Percentiles rank a stretch among this genome's conserved stretches.
Conservation (phyloP, 2,888 invertebrate genomes). For the Quadriops clusia region DNA sequence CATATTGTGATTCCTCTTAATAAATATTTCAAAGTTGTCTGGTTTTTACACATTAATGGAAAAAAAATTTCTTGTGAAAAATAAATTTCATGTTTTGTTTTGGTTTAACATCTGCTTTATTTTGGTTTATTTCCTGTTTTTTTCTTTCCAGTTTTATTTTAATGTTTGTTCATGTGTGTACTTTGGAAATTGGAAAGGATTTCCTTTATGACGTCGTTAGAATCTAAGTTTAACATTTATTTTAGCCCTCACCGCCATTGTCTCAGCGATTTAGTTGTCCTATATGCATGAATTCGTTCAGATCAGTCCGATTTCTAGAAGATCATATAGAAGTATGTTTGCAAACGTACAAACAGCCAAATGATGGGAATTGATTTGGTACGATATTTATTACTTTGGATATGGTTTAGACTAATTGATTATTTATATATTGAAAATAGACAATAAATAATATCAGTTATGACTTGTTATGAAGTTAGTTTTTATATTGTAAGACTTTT, state of each 20-base stretch:
- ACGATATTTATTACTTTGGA: constrained; percentile 4
- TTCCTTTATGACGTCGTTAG: too few species aligned
- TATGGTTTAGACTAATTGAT: too few species aligned
- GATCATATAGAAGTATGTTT: constrained; percentile 49
- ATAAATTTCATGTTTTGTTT: background rate
- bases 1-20: too few species aligned
- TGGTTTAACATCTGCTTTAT: background rate
- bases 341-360: too few species aligned
- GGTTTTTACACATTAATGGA: too few species aligned
- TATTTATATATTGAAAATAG: too few species aligned
- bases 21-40: too few species aligned
- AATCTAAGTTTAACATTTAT: background rate
- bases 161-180: too few species aligned
- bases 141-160: background rate
- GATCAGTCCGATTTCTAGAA: constrained; percentile 40
- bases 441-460: too few species aligned
- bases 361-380: too few species aligned
- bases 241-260: constrained; percentile 29
- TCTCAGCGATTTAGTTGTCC: constrained; percentile 43
- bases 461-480: background rate
- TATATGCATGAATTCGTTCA: constrained; percentile 43
- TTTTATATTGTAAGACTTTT: constrained; percentile 2
- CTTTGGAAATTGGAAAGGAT: too few species aligned
- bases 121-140: background rate
- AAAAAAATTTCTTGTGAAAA: background rate